A percentile compares a stretch with the other conserved stretches of the same genome.
Evolutionary conservation across 2,888 invertebrate species (phyloP).

Genomic region (Limnephilus auricula): DNA sequence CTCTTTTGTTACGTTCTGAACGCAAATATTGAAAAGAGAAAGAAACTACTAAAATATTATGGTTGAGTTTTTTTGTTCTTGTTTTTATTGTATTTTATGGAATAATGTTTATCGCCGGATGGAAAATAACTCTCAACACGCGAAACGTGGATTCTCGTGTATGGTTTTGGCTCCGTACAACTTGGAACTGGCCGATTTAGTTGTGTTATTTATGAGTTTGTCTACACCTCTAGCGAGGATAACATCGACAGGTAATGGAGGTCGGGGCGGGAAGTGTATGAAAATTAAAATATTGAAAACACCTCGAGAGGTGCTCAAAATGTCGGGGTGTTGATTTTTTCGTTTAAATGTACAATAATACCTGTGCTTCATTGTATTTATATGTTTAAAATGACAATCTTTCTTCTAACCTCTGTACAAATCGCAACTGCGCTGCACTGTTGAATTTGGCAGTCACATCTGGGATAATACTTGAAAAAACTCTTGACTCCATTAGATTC

Average conservation of each 20-base stretch:
- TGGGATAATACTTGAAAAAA: too few species aligned
- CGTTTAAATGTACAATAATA: background rate
- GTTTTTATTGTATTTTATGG: conserved; percentile 28
- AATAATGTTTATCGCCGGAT: conserved; percentile 30
- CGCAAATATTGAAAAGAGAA: background rate
- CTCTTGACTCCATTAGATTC: too few species aligned
- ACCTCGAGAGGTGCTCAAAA: background rate
- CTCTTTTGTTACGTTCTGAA: conserved; percentile 26
- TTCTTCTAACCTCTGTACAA: too few species aligned
- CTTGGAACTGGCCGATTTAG: conserved; percentile 17
- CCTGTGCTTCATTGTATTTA: background rate
- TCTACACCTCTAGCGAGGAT: conserved; percentile 54
- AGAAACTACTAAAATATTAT: conserved; percentile 32
- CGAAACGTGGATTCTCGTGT: conserved; percentile 41
- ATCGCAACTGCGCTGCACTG: too few species aligned
- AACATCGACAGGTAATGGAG: conserved; percentile 17
- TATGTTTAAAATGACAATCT: background rate
- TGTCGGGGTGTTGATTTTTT: background rate
- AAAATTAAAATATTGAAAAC: background rate
- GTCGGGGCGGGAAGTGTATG: background rate
- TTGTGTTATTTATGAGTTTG: conserved; percentile 57
- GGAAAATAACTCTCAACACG: conserved; percentile 22
- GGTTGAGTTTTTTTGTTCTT: background rate
- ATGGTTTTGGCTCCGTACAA: conserved; percentile 3
- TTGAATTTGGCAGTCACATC: too few species aligned